phyloP scores from a whole-genome alignment of 2,113 vertebrate genomes.

The Nesogale talazaci region DNA sequence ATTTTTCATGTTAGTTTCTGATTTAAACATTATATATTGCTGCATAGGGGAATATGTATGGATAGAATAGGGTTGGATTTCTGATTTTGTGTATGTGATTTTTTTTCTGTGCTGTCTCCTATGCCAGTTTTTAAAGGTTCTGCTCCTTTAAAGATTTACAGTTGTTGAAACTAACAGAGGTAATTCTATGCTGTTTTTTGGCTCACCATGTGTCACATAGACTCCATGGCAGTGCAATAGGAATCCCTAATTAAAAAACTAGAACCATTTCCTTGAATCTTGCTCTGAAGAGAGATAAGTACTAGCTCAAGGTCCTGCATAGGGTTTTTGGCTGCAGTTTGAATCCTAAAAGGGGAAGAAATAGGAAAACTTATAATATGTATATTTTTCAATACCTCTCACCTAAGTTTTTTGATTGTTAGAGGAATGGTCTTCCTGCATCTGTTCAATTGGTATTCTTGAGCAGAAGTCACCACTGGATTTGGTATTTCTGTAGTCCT shows the following conservation, averaged over 20 bases:
- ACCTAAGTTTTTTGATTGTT: neutral
- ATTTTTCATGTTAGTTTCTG: neutral
- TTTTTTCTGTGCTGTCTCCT: neutral
- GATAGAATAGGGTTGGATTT: neutral
- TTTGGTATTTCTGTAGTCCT: neutral
- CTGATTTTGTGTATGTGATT: no score
- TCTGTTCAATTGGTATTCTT: neutral
- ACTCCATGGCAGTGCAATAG: no score
- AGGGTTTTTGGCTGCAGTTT: neutral
- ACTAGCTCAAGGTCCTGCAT: neutral
- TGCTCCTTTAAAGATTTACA: no score
- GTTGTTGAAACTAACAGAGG: no score
- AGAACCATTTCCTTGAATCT: neutral
- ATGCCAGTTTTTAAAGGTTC: neutral
- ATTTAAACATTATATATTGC: neutral
- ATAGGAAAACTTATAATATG: neutral
- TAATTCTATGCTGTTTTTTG: no score
- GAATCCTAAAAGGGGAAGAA: neutral
- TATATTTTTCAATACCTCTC: neutral
- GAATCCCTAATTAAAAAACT: no score
- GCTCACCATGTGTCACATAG: no score
- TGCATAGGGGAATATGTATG: rapidly evolving
- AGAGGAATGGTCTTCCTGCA: neutral
- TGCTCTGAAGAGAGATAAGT: neutral
- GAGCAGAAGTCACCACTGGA: neutral